phyloP scores from a whole-genome alignment of 2,888 invertebrate genomes.

The Taenaris catops region DNA sequence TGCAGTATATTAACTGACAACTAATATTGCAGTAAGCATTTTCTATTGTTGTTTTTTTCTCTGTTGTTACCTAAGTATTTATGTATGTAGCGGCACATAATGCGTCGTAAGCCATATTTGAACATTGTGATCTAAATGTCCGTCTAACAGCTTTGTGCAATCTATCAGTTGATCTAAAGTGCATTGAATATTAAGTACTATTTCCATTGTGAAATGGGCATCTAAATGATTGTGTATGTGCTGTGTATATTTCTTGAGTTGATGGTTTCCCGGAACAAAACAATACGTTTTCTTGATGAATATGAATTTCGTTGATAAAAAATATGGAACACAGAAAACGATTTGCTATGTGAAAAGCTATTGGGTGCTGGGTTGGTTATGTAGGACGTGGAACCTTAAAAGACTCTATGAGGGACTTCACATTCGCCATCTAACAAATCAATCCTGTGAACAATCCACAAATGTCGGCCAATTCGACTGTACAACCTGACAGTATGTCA shows the following conservation, averaged over 20 bases:
- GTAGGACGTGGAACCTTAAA: conserved; percentile 54
- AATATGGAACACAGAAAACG: conserved; percentile 35
- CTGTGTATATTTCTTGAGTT: conserved; percentile 62
- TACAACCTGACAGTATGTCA: conserved; percentile 53
- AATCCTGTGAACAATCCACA: conserved; percentile 57
- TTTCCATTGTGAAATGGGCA: conserved; percentile 46
- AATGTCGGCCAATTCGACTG: conserved; percentile 57
- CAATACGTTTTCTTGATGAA: conserved; percentile 42
- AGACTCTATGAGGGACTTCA: conserved; percentile 71
- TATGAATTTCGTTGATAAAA: background rate
- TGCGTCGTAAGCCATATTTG: conserved; percentile 7
- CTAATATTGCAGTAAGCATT: too few relatives aligned
- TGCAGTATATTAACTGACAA: too few relatives aligned
- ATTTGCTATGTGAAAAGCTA: conserved; percentile 62
- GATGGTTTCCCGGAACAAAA: conserved; percentile 61
- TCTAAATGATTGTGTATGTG: conserved; percentile 68
- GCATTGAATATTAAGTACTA: conserved; percentile 42
- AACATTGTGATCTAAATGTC: conserved; percentile 14
- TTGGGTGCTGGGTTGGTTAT: conserved; percentile 56
- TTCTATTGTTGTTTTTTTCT: too few relatives aligned
- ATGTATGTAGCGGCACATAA: too few relatives aligned
- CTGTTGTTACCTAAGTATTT: too few relatives aligned
- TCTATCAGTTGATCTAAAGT: conserved; percentile 57
- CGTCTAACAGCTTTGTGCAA: conserved; percentile 36
- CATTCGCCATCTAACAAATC: conserved; percentile 73